A percentile compares a stretch with the other conserved stretches of the same genome.
phyloP scores from a whole-genome alignment of 2,113 vertebrate species.

The Platysternon megacephalum region DNA sequence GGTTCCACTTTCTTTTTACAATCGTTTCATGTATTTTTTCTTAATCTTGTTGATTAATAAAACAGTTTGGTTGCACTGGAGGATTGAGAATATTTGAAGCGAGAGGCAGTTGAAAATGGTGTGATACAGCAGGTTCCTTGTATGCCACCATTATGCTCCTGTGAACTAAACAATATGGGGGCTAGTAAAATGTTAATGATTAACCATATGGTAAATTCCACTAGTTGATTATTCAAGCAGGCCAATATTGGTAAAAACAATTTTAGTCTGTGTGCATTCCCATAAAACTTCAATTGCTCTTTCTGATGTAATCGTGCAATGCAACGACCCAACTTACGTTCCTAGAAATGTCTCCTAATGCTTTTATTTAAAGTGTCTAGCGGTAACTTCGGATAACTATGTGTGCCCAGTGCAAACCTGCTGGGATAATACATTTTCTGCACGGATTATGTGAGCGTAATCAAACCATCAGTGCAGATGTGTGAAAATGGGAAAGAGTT shows the following conservation, averaged over 20 bases:
- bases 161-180: not conserved
- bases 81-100: not conserved
- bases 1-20: not conserved
- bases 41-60: not conserved
- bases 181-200: not conserved
- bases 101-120: not conserved
- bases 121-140: not conserved
- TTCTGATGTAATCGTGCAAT: not conserved
- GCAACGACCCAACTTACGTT: not conserved
- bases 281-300: not conserved
- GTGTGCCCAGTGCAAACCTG: not conserved
- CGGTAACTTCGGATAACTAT: not conserved
- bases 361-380: not conserved
- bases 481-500: not conserved
- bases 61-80: not conserved
- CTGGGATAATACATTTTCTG: not conserved
- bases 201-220: not conserved
- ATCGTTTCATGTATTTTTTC: not conserved
- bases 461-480: not conserved
- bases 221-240: not conserved
- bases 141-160: not conserved
- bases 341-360: not conserved
- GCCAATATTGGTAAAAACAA: not conserved
- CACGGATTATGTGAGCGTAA: not conserved
- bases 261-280: not conserved